These are phyloP conservation scores for Bubalus kerabau DNA, from an alignment of 2,113 vertebrate genomes.

Conservation along the genomic window DNA sequence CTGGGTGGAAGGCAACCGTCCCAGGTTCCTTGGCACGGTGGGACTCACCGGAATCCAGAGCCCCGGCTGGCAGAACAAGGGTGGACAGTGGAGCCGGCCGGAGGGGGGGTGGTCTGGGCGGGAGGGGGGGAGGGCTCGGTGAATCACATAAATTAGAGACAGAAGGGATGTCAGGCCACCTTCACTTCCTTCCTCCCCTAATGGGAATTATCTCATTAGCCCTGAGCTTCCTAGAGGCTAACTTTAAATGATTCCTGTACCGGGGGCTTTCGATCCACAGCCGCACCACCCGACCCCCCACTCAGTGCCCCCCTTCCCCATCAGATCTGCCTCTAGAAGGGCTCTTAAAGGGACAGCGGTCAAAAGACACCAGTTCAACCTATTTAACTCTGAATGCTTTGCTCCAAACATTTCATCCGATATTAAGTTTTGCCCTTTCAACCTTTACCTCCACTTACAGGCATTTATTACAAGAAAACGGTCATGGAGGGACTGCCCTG, in stretches of 20 bases:
- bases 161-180: slow-evolving; percentile 66
- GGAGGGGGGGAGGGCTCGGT: slow-evolving; percentile 29
- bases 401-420: fast-evolving
- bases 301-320: not conserved
- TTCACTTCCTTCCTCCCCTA: slow-evolving; percentile 67
- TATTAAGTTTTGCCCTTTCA: fast-evolving
- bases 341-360: slow-evolving; percentile 64
- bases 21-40: slow-evolving; percentile 32
- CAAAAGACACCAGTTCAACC: not conserved
- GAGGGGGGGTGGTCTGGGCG: not conserved
- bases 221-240: slow-evolving; percentile 48
- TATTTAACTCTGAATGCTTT: not conserved
- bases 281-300: not conserved
- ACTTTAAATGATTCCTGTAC: slow-evolving; percentile 64
- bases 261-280: slow-evolving; percentile 34
- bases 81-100: slow-evolving; percentile 43
- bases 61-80: not conserved
- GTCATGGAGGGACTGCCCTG: not conserved
- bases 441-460: not conserved
- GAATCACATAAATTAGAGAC: slow-evolving; percentile 71
- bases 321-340: not conserved
- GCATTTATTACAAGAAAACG: not conserved
- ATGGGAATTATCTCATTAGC: slow-evolving; percentile 73
- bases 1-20: slow-evolving; percentile 24
- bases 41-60: slow-evolving; percentile 52